Conservation (phyloP, 2,888 invertebrate genomes). For the Eupithecia inturbata region DNA sequence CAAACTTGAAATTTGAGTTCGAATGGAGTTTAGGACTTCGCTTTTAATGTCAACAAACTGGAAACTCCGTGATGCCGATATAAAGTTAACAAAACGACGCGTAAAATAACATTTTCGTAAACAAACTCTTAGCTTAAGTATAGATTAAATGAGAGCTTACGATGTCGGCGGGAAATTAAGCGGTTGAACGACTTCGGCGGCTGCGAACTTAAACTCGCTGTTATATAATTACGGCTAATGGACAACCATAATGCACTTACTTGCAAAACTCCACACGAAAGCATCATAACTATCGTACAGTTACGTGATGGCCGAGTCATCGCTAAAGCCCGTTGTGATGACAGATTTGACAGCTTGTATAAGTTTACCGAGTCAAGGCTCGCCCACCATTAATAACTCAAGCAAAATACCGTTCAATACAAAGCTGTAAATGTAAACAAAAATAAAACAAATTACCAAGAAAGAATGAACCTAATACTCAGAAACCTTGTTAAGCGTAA, state of each 20-base stretch:
- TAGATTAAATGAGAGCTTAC: conserved; percentile 43
- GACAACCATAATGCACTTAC: conserved; percentile 29
- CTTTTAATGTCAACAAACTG: conserved; percentile 47
- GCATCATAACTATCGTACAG: not conserved
- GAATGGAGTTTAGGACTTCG: conserved; percentile 38
- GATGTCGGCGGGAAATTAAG: conserved; percentile 42
- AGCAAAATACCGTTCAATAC: not conserved
- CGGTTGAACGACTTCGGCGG: conserved; percentile 34
- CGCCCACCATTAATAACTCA: not conserved
- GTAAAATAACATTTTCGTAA: conserved; percentile 47
- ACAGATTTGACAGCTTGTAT: not conserved
- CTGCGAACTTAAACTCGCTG: conserved; percentile 26
- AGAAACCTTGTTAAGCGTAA: not conserved
- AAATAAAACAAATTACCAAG: not conserved
- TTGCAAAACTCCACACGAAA: conserved; percentile 4
- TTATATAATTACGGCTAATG: conserved; percentile 35
- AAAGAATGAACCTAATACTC: not conserved
- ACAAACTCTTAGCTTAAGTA: conserved; percentile 45
- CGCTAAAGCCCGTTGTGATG: not conserved
- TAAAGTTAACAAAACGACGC: conserved; percentile 48
- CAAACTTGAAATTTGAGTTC: conserved; percentile 38
- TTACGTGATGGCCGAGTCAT: not conserved
- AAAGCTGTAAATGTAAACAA: not conserved
- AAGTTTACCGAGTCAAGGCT: not conserved
- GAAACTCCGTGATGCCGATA: conserved; percentile 43